Base-by-base conservation (phyloP, 1,140 invertebrate genomes). In the Cotesia chilonis region DNA sequence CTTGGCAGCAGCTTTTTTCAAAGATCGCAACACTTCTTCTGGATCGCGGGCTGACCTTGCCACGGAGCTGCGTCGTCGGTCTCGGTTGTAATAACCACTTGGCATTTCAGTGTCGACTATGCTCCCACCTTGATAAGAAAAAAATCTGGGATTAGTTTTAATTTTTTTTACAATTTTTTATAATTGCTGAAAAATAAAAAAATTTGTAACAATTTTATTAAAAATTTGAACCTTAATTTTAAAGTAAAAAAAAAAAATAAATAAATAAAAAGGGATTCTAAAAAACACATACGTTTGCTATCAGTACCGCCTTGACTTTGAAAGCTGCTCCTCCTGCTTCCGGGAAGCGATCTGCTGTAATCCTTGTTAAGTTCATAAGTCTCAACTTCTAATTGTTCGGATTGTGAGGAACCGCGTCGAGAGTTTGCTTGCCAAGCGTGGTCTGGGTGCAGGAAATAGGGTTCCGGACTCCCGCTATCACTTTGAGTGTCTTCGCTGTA, bases 311-410 rank as follows among this genome's bases (percentile, higher is more conserved):
- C 75, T 60, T 87, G 86, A 59, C 85, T 87, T 79, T 95, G 94
- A 81, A 96, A 95, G 38, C 93, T 95, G 17, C 93, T 94, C 55
- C 94, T 89, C 74, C 94, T 88, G 20, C 93, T 95, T 5, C 94
- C 94, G 1, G 94, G 94, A 77, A 95, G 85, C 12, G 94, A 95
- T 77, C 93, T 90, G 14, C 94, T 95, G 83, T 95, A 95, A 85
- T 95, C 94, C 82, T 94, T 93, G 66, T 89, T 92, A 14, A 95
- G 88, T 83, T 95, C 93, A 81, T 95, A 95, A 0, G 94, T 92
- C 81, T 96, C 94, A 35, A 94, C 91, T 82, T 95, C 94, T 20
- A 95, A 87, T 63, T 93, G 93, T 78, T 95, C 94, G 0, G 94
- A 95, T 79, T 95, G 94, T 37, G 93, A 94, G 9, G 94, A 95